Conservation (phyloP, 2,888 invertebrate genomes). For the Neoascia interrupta region DNA sequence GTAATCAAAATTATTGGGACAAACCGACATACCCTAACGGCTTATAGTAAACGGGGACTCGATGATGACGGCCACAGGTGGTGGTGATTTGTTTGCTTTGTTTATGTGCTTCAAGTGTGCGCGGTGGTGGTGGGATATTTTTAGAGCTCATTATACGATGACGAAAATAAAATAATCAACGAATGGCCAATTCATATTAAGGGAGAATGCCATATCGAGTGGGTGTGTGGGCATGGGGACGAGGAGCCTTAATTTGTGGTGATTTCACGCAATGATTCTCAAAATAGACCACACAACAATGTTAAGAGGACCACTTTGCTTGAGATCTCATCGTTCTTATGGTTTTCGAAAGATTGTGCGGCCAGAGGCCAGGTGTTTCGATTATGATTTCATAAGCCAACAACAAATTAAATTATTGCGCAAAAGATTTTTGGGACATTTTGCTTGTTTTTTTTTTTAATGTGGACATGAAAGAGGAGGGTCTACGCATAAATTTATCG, state of each 20-base stretch:
- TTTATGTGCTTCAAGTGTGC: constrained; percentile 21
- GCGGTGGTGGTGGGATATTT: constrained; percentile 28
- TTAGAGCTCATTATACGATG: constrained; percentile 42
- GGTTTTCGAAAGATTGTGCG: too few species aligned
- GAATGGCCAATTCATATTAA: constrained; percentile 25
- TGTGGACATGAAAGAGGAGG: too few species aligned
- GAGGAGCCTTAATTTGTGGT: constrained; percentile 1
- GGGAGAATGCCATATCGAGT: too few species aligned
- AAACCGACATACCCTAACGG: background rate
- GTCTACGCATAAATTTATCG: too few species aligned
- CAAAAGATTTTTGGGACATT: too few species aligned
- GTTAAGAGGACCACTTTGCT: too few species aligned
- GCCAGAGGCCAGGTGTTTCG: too few species aligned
- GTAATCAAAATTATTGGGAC: constrained; percentile 60
- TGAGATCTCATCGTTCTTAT: too few species aligned
- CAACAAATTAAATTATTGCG: too few species aligned
- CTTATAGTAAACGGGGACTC: background rate
- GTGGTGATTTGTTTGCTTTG: constrained; percentile 58
- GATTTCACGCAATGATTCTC: constrained; percentile 12
- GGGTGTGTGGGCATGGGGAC: background rate
- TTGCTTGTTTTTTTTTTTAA: too few species aligned
- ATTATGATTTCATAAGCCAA: too few species aligned
- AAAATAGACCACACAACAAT: too few species aligned
- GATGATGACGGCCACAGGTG: constrained; percentile 52
- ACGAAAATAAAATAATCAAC: constrained; percentile 43